Conservation (phyloP, 1,140 invertebrate species). For the Steinernema khuongi region DNA sequence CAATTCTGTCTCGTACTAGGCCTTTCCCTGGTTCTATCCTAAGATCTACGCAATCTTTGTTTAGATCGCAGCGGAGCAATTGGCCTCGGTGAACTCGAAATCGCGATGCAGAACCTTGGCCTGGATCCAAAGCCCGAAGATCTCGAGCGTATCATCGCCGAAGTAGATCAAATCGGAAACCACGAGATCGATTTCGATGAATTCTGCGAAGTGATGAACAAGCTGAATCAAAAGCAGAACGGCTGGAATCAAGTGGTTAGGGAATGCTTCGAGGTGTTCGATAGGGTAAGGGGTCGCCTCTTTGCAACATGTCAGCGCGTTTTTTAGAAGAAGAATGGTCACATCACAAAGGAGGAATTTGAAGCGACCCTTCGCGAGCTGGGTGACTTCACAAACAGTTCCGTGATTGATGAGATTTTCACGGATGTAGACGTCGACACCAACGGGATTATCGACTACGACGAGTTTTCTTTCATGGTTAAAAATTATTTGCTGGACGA, state of each 20-base stretch:
- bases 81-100: conserved; percentile 54
- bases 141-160: conserved; percentile 36
- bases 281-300: conserved; percentile 39
- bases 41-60: too few species aligned
- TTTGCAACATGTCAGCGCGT: conserved; percentile 17
- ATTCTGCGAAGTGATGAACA: conserved; percentile 53
- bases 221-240: conserved; percentile 52
- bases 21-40: too few species aligned
- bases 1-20: too few species aligned
- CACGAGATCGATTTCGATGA: conserved; percentile 58
- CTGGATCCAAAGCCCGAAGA: conserved; percentile 43
- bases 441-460: conserved; percentile 41
- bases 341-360: conserved; percentile 53
- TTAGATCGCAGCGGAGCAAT: conserved; percentile 54
- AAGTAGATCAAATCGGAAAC: conserved; percentile 54
- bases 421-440: conserved; percentile 37
- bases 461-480: conserved; percentile 42
- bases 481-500: conserved; percentile 38
- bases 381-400: conserved; percentile 51
- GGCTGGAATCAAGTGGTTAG: conserved; percentile 56
- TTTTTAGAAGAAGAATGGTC: conserved; percentile 51
- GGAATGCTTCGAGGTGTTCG: conserved; percentile 57
- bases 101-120: conserved; percentile 54
- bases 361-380: conserved; percentile 53
- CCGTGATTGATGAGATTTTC: conserved; percentile 54